Conservation (phyloP, 2,113 vertebrate species). For the Pomatostomus ruficeps region DNA sequence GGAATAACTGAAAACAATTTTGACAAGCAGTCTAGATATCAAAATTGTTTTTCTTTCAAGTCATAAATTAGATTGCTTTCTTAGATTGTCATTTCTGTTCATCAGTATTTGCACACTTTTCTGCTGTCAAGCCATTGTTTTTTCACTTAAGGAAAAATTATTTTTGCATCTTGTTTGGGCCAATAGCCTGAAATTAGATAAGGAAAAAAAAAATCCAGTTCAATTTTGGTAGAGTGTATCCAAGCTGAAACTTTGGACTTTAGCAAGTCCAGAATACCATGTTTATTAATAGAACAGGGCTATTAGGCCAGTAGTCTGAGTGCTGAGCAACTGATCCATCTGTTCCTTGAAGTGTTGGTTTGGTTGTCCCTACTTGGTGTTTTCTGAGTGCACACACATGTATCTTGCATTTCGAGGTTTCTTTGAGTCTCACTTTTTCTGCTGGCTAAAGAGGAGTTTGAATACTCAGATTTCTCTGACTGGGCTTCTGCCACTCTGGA, state of each 20-base stretch:
- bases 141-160: not conserved
- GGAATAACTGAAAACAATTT: not conserved
- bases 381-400: not conserved
- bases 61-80: not conserved
- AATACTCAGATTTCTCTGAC: not conserved
- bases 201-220: not conserved
- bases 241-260: not conserved
- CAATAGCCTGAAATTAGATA: not conserved
- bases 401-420: not conserved
- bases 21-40: not conserved
- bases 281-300: not conserved
- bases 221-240: not conserved
- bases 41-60: not conserved
- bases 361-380: not conserved
- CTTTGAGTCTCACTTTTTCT: not conserved
- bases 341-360: not conserved
- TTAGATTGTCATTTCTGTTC: not conserved
- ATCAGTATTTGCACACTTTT: not conserved
- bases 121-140: not conserved
- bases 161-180: not conserved
- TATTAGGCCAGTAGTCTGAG: not conserved
- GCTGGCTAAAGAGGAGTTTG: not conserved
- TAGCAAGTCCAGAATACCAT: not conserved
- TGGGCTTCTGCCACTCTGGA: not conserved
- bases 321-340: not conserved